Percentiles rank a stretch among this genome's conserved stretches.
Conservation (phyloP, 2,113 vertebrate species). For the Suricata suricatta region DNA sequence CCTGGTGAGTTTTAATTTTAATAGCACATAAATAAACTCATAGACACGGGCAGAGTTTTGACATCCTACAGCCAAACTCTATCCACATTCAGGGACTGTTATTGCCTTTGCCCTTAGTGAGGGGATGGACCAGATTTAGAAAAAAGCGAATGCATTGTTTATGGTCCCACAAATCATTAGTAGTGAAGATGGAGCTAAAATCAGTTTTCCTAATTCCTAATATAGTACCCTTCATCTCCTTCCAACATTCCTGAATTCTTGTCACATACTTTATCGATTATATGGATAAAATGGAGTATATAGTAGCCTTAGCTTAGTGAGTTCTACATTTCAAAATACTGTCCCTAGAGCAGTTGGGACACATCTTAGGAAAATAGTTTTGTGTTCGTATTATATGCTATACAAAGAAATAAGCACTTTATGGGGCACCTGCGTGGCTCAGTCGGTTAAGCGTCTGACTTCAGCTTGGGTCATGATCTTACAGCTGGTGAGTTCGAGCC, state of each 20-base stretch:
- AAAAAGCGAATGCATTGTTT: background rate
- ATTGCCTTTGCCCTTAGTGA: background rate
- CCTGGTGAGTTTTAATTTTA: background rate
- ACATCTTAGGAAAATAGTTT: background rate
- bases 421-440: no score
- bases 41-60: background rate
- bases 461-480: no score
- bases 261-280: background rate
- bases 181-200: background rate
- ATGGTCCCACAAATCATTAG: background rate
- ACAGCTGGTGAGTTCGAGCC: no score
- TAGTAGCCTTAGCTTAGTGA: background rate
- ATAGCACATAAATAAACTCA: background rate
- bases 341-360: slow-evolving; percentile 28
- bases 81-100: background rate
- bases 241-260: background rate
- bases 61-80: background rate
- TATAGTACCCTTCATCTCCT: background rate
- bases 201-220: background rate
- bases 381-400: background rate
- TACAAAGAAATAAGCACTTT: background rate
- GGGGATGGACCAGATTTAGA: background rate
- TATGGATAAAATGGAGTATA: background rate
- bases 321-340: slow-evolving; percentile 10
- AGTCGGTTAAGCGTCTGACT: no score